Evolutionary conservation across 2,113 vertebrate species (phyloP).

Genomic region (Ctenodactylus gundi): DNA sequence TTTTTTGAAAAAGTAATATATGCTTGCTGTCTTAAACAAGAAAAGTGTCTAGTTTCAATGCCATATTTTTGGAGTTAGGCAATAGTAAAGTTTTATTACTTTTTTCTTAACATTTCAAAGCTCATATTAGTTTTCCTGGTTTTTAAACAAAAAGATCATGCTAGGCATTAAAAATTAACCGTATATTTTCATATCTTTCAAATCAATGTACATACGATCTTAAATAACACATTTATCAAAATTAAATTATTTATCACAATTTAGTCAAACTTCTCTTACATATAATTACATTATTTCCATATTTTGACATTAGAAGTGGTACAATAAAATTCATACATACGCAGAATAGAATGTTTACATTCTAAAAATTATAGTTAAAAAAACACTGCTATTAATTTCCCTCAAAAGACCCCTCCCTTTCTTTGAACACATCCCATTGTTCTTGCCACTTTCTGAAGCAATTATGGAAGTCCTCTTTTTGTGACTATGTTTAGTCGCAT

Average conservation of each 20-base stretch:
- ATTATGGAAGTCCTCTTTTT: too few relatives aligned
- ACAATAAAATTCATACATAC: too few relatives aligned
- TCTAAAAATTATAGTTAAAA: too few relatives aligned
- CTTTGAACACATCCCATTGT: too few relatives aligned
- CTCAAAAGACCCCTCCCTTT: too few relatives aligned
- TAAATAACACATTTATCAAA: background rate
- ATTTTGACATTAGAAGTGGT: too few relatives aligned
- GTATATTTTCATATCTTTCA: background rate
- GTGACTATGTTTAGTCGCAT: too few relatives aligned
- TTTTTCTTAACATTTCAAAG: constrained; percentile 23
- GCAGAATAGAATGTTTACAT: too few relatives aligned
- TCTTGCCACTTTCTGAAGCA: too few relatives aligned
- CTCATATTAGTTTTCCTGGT: background rate
- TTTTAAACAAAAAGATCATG: background rate
- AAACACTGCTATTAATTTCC: too few relatives aligned
- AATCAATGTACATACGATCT: background rate
- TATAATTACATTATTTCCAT: background rate
- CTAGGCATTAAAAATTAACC: background rate
- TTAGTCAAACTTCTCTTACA: background rate
- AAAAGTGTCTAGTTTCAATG: constrained; percentile 14
- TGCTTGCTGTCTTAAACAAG: background rate
- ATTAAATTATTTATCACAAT: background rate
- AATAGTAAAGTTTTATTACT: background rate
- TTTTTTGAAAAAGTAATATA: background rate
- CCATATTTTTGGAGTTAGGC: background rate